Conservation (phyloP, 2,113 vertebrate genomes). For the Thunnus maccoyii region DNA sequence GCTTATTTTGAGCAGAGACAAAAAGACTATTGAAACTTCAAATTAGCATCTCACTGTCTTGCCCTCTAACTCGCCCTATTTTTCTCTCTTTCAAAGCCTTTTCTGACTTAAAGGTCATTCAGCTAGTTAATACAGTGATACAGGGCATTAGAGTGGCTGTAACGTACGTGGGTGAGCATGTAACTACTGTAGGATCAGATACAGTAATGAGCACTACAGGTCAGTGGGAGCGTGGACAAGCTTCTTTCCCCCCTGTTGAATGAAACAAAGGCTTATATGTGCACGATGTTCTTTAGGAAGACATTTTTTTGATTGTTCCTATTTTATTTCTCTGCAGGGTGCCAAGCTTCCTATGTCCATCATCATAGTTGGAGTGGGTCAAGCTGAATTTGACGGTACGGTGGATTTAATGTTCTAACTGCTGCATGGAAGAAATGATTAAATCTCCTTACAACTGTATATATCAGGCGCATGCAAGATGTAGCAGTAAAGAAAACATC, state of each 20-base stretch:
- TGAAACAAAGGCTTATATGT: background rate
- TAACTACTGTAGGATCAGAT: constrained; percentile 22
- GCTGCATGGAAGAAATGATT: background rate
- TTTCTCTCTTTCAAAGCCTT: background rate
- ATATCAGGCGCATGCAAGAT: background rate
- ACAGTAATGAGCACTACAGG: constrained; percentile 29
- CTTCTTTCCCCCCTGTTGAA: background rate
- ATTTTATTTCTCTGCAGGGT: constrained; percentile 66
- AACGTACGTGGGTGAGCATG: constrained; percentile 12
- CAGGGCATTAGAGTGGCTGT: constrained; percentile 38
- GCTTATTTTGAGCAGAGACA: background rate
- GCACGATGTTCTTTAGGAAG: background rate
- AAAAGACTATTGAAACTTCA: background rate
- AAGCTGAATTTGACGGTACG: constrained; percentile 82
- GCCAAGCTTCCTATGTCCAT: constrained; percentile 84
- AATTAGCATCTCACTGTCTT: background rate
- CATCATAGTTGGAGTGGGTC: constrained; percentile 83
- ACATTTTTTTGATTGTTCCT: background rate
- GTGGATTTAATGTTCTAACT: background rate
- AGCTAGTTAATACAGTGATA: constrained; percentile 30
- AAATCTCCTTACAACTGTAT: background rate
- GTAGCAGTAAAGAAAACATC: background rate
- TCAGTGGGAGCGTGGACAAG: constrained; percentile 22
- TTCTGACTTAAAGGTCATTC: constrained; percentile 41
- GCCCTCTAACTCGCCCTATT: background rate